These are phyloP conservation scores for Tokudaia muenninki DNA, from an alignment of 2,797 vertebrate genomes.

Conservation along the genomic window DNA sequence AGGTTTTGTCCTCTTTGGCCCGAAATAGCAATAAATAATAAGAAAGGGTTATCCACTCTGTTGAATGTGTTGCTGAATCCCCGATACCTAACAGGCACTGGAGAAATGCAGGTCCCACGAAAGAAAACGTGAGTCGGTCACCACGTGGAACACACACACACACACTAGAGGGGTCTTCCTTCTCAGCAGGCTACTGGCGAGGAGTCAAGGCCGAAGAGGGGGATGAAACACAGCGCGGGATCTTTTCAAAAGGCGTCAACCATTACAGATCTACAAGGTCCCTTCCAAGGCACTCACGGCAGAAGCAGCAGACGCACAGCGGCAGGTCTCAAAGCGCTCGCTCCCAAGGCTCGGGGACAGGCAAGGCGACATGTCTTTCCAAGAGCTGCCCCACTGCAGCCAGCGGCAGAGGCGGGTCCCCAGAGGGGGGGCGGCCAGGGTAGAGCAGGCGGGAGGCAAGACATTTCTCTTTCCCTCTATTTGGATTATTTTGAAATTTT, in stretches of 20 bases:
- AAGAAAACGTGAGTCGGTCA: neutral
- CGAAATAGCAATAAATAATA: neutral
- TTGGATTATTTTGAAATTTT: conserved; percentile 50
- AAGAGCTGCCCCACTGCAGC: neutral
- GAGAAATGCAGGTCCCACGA: neutral
- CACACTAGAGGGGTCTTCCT: neutral
- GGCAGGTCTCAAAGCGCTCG: conserved; percentile 3
- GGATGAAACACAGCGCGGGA: neutral
- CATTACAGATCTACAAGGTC: neutral
- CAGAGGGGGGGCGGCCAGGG: neutral
- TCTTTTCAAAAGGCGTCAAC: neutral
- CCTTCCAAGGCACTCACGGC: neutral
- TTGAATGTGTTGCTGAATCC: neutral
- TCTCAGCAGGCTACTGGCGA: neutral
- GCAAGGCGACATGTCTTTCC: neutral
- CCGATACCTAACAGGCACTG: neutral
- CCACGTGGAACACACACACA: neutral
- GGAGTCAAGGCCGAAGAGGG: neutral
- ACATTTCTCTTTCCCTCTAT: conserved; percentile 40
- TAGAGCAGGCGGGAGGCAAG: neutral
- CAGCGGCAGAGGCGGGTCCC: neutral
- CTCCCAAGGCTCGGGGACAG: conserved; percentile 45
- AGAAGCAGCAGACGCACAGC: neutral
- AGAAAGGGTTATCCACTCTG: neutral
- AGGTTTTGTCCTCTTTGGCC: neutral